A percentile compares a stretch with the other conserved stretches of the same genome.
These are phyloP conservation scores for Ptilodon capucinus DNA, from an alignment of 2,888 invertebrate genomes.

Conservation along the genomic window DNA sequence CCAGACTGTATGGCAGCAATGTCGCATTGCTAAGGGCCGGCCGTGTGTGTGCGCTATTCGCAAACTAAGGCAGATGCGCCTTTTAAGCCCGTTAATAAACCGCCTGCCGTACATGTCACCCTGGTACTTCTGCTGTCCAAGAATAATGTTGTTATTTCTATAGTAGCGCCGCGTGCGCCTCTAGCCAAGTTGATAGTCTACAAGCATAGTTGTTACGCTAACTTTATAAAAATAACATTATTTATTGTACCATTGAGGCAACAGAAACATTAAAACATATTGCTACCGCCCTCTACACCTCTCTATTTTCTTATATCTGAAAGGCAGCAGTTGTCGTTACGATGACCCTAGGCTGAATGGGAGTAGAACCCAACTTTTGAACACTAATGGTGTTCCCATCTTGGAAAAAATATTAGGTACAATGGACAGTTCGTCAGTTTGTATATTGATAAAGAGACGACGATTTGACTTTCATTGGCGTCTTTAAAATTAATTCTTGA, in stretches of 20 bases:
- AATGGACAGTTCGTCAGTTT: too few species aligned
- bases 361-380: not conserved
- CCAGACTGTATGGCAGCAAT: conserved; percentile 15
- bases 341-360: not conserved
- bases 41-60: conserved; percentile 44
- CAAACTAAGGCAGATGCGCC: conserved; percentile 47
- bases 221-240: too few species aligned
- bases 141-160: too few species aligned
- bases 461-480: too few species aligned
- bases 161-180: too few species aligned
- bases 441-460: too few species aligned
- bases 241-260: too few species aligned
- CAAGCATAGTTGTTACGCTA: too few species aligned
- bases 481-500: too few species aligned
- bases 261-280: too few species aligned
- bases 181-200: not conserved
- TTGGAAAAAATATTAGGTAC: not conserved
- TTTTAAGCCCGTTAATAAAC: conserved; percentile 40
- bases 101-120: conserved; percentile 36
- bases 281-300: too few species aligned
- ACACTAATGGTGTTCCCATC: not conserved
- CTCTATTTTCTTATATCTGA: not conserved
- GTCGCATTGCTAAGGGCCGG: conserved; percentile 49
- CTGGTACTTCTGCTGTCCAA: conserved; percentile 34
- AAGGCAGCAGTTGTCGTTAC: not conserved